These are phyloP conservation scores for Micropoecilia bifurca DNA, from an alignment of 2,797 vertebrate genomes.

Conservation along the genomic window DNA sequence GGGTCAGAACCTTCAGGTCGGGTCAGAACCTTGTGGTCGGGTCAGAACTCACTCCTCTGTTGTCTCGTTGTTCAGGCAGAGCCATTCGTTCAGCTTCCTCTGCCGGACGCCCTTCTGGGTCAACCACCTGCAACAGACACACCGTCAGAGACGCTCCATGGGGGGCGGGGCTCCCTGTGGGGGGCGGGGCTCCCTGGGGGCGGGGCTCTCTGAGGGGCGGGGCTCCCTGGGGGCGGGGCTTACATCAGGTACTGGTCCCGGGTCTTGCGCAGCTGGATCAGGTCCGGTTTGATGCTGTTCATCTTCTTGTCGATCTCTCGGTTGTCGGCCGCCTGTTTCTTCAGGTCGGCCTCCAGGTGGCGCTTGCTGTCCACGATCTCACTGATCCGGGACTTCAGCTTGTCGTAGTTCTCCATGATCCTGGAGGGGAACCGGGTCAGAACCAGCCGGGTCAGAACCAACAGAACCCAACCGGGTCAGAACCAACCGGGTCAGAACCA, in stretches of 20 bases:
- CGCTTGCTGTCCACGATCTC: conserved; percentile 93
- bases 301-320: conserved; percentile 94
- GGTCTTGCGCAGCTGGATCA: conserved; percentile 93
- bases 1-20: no score
- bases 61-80: conserved; percentile 90
- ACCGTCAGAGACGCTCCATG: background rate
- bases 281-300: conserved; percentile 95
- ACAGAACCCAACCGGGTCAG: no score
- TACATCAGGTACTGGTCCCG: conserved; percentile 93
- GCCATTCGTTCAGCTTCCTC: conserved; percentile 92
- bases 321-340: conserved; percentile 90
- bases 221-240: background rate
- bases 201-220: background rate
- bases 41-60: conserved; percentile 85
- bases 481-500: no score
- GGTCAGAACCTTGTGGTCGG: no score
- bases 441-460: no score
- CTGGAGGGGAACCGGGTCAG: conserved; percentile 55
- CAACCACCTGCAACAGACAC: conserved; percentile 85
- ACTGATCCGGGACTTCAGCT: conserved; percentile 89
- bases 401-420: conserved; percentile 86
- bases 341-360: conserved; percentile 91
- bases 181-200: background rate
- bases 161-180: background rate
- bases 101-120: conserved; percentile 92